phyloP scores from a whole-genome alignment of 37 sponge, comb jelly and placozoan genomes.

The Agelas oroides region DNA sequence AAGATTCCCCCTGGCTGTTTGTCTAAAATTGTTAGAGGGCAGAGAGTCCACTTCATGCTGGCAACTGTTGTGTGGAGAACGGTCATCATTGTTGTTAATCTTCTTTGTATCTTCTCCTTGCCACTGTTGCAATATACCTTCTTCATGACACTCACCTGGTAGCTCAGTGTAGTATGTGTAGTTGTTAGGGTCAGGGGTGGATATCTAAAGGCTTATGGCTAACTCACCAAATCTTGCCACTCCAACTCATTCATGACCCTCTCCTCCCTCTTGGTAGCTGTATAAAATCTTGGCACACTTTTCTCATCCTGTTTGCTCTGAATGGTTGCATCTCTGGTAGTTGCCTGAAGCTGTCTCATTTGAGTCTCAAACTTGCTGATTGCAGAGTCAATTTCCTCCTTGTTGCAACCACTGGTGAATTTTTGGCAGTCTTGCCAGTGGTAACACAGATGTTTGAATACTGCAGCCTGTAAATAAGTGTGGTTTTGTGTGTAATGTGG shows the following conservation, averaged over 20 bases:
- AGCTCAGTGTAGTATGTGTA: slow-evolving; percentile 30
- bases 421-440: slow-evolving; percentile 58
- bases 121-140: neutral
- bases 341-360: neutral
- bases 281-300: slow-evolving; percentile 44
- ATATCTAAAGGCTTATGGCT: slow-evolving; percentile 38
- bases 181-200: slow-evolving; percentile 35
- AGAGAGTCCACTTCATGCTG: no score
- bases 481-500: no score
- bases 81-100: no score
- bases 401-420: slow-evolving; percentile 1
- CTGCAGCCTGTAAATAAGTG: no score
- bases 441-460: slow-evolving; percentile 33
- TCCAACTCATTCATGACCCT: slow-evolving; percentile 39
- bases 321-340: slow-evolving; percentile 3
- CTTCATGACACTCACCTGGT: slow-evolving; percentile 7
- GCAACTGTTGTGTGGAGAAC: no score
- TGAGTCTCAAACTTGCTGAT: slow-evolving; percentile 40
- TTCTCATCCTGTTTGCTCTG: neutral
- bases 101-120: no score
- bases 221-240: slow-evolving; percentile 51
- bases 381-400: neutral
- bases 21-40: no score
- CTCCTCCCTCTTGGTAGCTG: slow-evolving; percentile 40
- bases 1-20: no score